Percentiles rank a stretch among this genome's conserved stretches.
Evolutionary conservation across 2,888 invertebrate species (phyloP).

Genomic region (Amphipoea lucens): DNA sequence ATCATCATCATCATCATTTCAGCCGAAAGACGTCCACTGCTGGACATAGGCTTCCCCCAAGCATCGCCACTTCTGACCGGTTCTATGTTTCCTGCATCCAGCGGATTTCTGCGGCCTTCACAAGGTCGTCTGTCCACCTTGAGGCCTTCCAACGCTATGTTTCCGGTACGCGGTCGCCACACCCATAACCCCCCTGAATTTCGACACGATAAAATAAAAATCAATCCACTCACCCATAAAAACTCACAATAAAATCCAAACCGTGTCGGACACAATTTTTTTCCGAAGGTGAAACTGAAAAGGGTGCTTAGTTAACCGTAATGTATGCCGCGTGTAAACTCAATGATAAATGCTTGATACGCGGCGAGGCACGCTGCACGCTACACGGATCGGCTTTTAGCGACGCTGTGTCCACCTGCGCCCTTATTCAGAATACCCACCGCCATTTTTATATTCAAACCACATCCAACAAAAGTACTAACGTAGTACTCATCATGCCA

Average conservation of each 20-base stretch:
- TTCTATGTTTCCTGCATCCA: neutral
- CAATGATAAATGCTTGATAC: constrained; percentile 78
- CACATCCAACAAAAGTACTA: constrained; percentile 53
- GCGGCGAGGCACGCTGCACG: constrained; percentile 61
- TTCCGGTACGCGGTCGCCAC: neutral
- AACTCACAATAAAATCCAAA: constrained; percentile 47
- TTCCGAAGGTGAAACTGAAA: constrained; percentile 64
- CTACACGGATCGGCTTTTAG: constrained; percentile 79
- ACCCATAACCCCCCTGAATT: neutral
- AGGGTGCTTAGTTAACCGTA: constrained; percentile 72
- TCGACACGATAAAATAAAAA: constrained; percentile 8
- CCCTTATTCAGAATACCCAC: constrained; percentile 64
- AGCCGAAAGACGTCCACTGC: neutral
- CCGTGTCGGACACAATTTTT: constrained; percentile 54
- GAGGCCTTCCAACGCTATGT: neutral
- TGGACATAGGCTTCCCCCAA: neutral
- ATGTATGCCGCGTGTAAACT: constrained; percentile 76
- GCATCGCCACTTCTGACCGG: neutral
- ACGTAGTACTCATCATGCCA: constrained; percentile 52
- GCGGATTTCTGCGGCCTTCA: neutral
- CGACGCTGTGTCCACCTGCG: constrained; percentile 76
- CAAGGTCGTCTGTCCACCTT: neutral
- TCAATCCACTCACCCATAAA: constrained; percentile 17
- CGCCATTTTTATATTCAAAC: constrained; percentile 60
- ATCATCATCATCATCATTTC: neutral